These are phyloP conservation scores for Eublepharis macularius DNA, from an alignment of 2,113 vertebrate species.

Conservation along the genomic window DNA sequence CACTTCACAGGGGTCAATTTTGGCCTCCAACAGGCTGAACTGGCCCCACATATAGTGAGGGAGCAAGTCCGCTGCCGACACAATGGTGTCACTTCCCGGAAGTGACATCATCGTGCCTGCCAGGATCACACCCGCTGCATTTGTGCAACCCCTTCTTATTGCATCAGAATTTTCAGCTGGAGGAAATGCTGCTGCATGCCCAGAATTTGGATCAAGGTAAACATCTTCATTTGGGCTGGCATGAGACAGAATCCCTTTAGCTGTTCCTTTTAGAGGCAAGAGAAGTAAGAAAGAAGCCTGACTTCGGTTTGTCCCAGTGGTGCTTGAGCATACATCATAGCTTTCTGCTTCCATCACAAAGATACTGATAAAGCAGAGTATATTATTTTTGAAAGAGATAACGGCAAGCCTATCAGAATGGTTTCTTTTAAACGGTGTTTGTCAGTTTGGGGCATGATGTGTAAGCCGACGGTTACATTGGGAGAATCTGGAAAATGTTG, in stretches of 20 bases:
- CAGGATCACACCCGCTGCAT: too few relatives aligned
- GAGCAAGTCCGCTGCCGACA: too few relatives aligned
- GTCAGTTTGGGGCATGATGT: constrained; percentile 44
- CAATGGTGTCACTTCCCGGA: too few relatives aligned
- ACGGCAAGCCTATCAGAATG: neutral
- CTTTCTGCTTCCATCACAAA: constrained; percentile 14
- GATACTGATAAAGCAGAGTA: constrained; percentile 1
- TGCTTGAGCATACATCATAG: neutral
- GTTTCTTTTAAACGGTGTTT: constrained; percentile 4
- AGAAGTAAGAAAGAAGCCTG: neutral
- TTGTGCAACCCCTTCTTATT: too few relatives aligned
- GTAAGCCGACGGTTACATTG: constrained; percentile 35
- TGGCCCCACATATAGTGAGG: too few relatives aligned
- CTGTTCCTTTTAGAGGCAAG: neutral
- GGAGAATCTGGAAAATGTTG: constrained; percentile 20
- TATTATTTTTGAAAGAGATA: constrained; percentile 30
- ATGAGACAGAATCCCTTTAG: neutral
- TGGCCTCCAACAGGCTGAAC: too few relatives aligned
- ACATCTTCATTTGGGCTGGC: neutral
- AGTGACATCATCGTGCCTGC: too few relatives aligned
- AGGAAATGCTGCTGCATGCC: neutral
- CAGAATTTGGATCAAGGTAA: neutral
- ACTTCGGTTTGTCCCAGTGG: neutral
- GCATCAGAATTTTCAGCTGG: too few relatives aligned
- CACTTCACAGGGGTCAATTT: too few relatives aligned